Conservation (phyloP, 2,888 invertebrate genomes). For the Dyspetes luteomarginatus region DNA sequence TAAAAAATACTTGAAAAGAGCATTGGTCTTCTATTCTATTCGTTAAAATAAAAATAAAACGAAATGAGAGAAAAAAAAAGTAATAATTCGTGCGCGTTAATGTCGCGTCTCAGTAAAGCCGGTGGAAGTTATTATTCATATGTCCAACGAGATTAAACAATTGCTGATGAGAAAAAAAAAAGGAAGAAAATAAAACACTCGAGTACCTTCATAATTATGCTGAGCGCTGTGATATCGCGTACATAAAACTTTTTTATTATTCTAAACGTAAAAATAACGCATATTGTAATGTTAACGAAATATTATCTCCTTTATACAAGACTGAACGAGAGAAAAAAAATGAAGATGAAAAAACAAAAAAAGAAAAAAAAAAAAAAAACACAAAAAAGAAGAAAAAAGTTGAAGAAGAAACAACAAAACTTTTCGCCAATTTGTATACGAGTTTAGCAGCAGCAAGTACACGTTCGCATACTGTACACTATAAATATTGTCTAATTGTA, state of each 20-base stretch:
- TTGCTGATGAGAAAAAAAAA: conserved; percentile 63
- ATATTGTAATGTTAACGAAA: conserved; percentile 79
- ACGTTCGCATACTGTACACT: conserved; percentile 51
- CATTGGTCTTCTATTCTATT: conserved; percentile 63
- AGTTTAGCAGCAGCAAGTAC: conserved; percentile 68
- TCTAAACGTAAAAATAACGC: conserved; percentile 77
- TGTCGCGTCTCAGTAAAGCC: conserved; percentile 73
- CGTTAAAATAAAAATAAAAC: conserved; percentile 45
- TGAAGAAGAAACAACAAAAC: conserved; percentile 32
- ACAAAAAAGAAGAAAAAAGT: background rate
- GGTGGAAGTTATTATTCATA: conserved; percentile 63
- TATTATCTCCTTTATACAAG: conserved; percentile 79
- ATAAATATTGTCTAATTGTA: conserved; percentile 57
- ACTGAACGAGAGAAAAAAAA: conserved; percentile 57
- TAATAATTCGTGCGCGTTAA: conserved; percentile 69
- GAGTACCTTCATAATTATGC: conserved; percentile 75
- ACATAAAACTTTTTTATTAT: conserved; percentile 75
- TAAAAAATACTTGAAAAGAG: conserved; percentile 42
- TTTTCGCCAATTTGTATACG: conserved; percentile 68
- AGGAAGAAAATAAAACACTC: too few relatives aligned
- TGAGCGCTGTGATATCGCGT: conserved; percentile 83
- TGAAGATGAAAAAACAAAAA: conserved; percentile 32
- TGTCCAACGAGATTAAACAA: conserved; percentile 63
- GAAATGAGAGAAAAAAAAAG: conserved; percentile 38
- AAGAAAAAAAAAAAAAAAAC: conserved; percentile 31